Percentiles rank a stretch among this genome's conserved stretches.
Conservation (phyloP, 1,140 invertebrate species). For the Cherax destructor region DNA sequence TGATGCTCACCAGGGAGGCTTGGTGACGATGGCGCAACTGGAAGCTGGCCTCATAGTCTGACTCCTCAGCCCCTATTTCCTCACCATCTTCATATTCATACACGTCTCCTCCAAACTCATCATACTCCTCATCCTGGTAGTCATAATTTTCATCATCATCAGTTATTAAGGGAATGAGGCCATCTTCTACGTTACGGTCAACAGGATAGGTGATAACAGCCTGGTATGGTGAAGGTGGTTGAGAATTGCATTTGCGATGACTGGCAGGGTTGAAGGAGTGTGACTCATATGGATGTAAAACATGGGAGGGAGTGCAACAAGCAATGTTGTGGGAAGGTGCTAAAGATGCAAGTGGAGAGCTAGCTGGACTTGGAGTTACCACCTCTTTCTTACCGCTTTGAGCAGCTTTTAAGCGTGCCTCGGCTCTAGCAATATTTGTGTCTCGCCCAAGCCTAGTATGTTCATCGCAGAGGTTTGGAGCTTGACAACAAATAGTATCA, state of each 20-base stretch:
- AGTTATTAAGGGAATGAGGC: slow-evolving; percentile 28
- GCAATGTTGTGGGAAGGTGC: background rate
- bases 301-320: background rate
- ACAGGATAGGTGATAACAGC: slow-evolving; percentile 59
- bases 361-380: background rate
- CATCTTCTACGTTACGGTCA: slow-evolving; percentile 49
- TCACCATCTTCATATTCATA: slow-evolving; percentile 53
- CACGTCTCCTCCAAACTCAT: slow-evolving; percentile 51
- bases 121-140: slow-evolving; percentile 48
- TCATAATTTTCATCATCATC: slow-evolving; percentile 62
- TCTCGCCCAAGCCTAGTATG: slow-evolving; percentile 69
- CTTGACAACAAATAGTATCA: slow-evolving; percentile 70
- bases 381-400: slow-evolving; percentile 8
- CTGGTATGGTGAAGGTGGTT: slow-evolving; percentile 13
- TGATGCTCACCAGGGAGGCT: slow-evolving; percentile 6
- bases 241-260: slow-evolving; percentile 13
- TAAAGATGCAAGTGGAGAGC: background rate
- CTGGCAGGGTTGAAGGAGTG: slow-evolving; percentile 1
- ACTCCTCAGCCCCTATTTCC: slow-evolving; percentile 13
- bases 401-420: slow-evolving; percentile 44
- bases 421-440: slow-evolving; percentile 49
- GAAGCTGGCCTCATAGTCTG: slow-evolving; percentile 18
- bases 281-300: slow-evolving; percentile 18
- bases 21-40: slow-evolving; percentile 56
- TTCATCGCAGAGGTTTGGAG: slow-evolving; percentile 69